Percentiles rank a stretch among this genome's conserved stretches.
Conservation (phyloP, 37 sponge, comb jelly and placozoan genomes). For the Agelas oroides region DNA sequence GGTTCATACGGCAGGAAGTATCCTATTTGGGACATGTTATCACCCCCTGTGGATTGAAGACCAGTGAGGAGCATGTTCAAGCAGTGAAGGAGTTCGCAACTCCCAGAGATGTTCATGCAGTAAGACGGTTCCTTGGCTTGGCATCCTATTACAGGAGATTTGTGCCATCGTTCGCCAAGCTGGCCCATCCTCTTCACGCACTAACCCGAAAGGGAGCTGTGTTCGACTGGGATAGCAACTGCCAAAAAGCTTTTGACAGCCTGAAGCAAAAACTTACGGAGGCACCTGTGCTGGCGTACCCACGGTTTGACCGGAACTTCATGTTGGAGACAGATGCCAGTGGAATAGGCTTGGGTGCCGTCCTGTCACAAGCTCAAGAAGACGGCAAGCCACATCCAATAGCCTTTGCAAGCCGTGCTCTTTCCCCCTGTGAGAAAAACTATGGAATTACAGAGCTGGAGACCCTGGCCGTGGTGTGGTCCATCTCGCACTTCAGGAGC, state of each 20-base stretch:
- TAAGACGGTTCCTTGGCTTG: slow-evolving; percentile 35
- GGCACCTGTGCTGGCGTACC: slow-evolving; percentile 46
- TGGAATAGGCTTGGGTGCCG: slow-evolving; percentile 44
- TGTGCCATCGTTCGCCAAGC: not conserved
- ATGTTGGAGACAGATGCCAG: slow-evolving; percentile 50
- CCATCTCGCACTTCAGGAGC: slow-evolving; percentile 18
- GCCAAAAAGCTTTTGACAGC: slow-evolving; percentile 19
- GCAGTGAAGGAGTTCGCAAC: slow-evolving; percentile 32
- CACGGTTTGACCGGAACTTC: slow-evolving; percentile 24
- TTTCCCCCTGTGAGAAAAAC: slow-evolving; percentile 36
- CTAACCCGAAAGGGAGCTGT: slow-evolving; percentile 19
- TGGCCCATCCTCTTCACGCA: slow-evolving; percentile 16
- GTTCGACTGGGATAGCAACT: slow-evolving; percentile 22
- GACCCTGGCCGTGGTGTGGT: slow-evolving; percentile 63
- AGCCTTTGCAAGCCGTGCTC: slow-evolving; percentile 51
- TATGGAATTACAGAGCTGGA: slow-evolving; percentile 56
- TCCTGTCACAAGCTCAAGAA: slow-evolving; percentile 39
- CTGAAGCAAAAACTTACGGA: slow-evolving; percentile 11
- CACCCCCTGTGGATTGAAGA: slow-evolving; percentile 12
- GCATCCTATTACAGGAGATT: slow-evolving; percentile 44
- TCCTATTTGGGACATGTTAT: slow-evolving; percentile 39
- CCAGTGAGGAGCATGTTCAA: not conserved
- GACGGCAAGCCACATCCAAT: slow-evolving; percentile 39
- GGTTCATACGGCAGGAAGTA: slow-evolving; percentile 8
- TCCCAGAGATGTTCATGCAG: slow-evolving; percentile 30